These are phyloP conservation scores for Aleiodes sp. DNA, from an alignment of 1,140 invertebrate genomes.

Conservation along the genomic window DNA sequence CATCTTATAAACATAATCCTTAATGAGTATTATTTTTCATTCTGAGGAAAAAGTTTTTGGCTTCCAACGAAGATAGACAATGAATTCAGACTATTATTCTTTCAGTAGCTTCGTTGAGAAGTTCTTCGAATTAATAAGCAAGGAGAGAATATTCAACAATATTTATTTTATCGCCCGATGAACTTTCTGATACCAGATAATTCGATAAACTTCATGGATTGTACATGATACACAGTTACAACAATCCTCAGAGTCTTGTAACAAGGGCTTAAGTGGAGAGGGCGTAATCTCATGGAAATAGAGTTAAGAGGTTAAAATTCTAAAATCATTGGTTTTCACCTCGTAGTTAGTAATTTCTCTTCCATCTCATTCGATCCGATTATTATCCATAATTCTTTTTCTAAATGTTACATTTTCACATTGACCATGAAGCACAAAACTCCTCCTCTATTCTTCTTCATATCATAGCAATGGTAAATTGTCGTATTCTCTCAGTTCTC, in stretches of 20 bases:
- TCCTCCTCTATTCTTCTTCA: too few species aligned
- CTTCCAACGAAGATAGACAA: too few species aligned
- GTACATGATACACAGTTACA: background rate
- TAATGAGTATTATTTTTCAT: too few species aligned
- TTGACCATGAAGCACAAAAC: background rate
- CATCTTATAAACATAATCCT: too few species aligned
- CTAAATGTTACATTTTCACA: background rate
- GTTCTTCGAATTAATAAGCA: too few species aligned
- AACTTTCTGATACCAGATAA: conserved; percentile 22
- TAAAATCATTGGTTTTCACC: background rate
- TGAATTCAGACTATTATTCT: too few species aligned
- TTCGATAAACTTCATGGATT: conserved; percentile 24
- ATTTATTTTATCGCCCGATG: background rate
- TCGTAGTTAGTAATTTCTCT: background rate
- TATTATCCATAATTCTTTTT: conserved; percentile 16
- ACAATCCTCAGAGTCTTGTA: conserved; percentile 15
- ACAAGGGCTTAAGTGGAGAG: conserved; percentile 26
- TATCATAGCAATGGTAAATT: too few species aligned
- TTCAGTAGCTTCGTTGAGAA: too few species aligned
- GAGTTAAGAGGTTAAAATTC: background rate
- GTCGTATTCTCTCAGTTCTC: background rate
- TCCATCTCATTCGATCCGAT: conserved; percentile 18
- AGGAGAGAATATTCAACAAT: too few species aligned
- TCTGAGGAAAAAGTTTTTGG: too few species aligned
- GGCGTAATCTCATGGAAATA: conserved; percentile 20